phyloP scores from a whole-genome alignment of 1,140 invertebrate genomes.

The Pemphigus obesinymphae region DNA sequence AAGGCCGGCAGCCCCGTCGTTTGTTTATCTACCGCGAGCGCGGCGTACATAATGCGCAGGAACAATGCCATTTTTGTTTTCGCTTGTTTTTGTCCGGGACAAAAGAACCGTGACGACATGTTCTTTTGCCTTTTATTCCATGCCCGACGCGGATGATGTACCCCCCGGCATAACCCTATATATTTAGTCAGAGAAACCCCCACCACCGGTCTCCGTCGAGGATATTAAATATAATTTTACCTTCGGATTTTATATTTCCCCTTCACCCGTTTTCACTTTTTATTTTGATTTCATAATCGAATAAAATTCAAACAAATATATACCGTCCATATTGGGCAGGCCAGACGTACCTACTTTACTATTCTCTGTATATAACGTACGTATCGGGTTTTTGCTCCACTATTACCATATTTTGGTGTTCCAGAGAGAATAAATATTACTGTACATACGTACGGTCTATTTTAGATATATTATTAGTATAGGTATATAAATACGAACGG shows the following conservation, averaged over 20 bases:
- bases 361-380: slow-evolving; percentile 10
- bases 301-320: too few species aligned
- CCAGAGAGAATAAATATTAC: slow-evolving; percentile 5
- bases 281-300: too few species aligned
- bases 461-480: background rate
- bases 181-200: too few species aligned
- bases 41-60: too few species aligned
- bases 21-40: background rate
- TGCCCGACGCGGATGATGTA: too few species aligned
- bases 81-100: background rate
- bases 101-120: slow-evolving; percentile 20
- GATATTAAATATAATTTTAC: background rate
- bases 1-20: background rate
- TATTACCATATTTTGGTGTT: background rate
- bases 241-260: background rate
- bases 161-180: background rate
- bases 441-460: too few species aligned
- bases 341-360: background rate
- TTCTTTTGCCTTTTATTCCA: background rate
- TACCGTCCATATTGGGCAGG: background rate
- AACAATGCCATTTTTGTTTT: background rate
- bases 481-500: background rate
- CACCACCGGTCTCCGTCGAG: too few species aligned
- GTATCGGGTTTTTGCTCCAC: background rate
- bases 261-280: background rate